Percentiles rank a stretch among this genome's conserved stretches.
phyloP scores from a whole-genome alignment of 2,113 vertebrate species.

The Potamarius usumacintae region DNA sequence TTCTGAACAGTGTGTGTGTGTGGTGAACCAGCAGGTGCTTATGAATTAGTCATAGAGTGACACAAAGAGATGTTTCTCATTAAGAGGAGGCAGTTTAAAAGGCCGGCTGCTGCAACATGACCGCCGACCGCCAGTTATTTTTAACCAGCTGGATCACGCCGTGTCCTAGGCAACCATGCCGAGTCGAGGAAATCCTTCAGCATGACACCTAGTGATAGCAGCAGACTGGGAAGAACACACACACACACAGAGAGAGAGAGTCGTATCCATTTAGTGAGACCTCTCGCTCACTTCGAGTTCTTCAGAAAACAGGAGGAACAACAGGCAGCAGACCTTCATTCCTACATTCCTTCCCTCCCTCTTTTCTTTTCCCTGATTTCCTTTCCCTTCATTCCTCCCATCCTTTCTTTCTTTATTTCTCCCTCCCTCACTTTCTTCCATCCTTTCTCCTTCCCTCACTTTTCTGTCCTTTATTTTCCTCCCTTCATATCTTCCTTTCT shows the following conservation, averaged over 20 bases:
- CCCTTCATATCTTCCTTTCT: neutral
- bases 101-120: conserved; percentile 32
- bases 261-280: neutral
- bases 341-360: neutral
- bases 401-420: no score
- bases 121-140: conserved; percentile 62
- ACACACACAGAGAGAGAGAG: neutral
- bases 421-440: no score
- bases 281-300: neutral
- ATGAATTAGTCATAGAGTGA: conserved; percentile 41
- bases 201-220: conserved; percentile 37
- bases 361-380: neutral
- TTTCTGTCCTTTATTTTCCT: neutral
- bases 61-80: conserved; percentile 41
- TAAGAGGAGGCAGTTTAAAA: conserved; percentile 40
- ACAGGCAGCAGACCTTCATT: neutral
- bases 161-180: conserved; percentile 75
- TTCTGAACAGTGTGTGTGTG: neutral
- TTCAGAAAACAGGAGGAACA: neutral
- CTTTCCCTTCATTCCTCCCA: no score
- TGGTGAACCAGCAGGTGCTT: conserved; percentile 14
- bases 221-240: conserved; percentile 25
- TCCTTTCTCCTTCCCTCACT: neutral
- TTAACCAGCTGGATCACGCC: conserved; percentile 64
- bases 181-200: conserved; percentile 60